Percentiles rank a stretch among this genome's conserved stretches.
Conservation (phyloP, 1,140 invertebrate genomes). For the Apolygus lucorum region DNA sequence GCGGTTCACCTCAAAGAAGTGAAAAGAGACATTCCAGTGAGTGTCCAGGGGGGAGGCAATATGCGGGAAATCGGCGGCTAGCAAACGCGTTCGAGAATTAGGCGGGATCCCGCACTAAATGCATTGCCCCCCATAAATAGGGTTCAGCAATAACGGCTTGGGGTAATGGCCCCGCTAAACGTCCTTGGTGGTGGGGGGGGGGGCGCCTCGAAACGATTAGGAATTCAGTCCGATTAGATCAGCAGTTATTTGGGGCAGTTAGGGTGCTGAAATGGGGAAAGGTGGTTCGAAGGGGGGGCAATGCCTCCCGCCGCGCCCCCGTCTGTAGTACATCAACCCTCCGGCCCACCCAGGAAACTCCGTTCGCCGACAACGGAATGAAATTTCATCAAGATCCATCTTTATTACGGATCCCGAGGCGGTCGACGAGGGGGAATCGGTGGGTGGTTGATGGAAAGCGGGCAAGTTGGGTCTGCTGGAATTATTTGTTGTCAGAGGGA, state of each 20-base stretch:
- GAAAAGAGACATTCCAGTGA: not conserved
- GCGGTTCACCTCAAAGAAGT: no score
- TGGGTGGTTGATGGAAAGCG: not conserved
- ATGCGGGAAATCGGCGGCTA: not conserved
- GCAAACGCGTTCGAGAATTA: slow-evolving; percentile 1
- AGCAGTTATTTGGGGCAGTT: not conserved
- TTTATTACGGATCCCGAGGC: slow-evolving; percentile 2
- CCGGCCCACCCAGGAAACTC: not conserved
- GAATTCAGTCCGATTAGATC: slow-evolving; percentile 11
- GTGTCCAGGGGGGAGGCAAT: not conserved
- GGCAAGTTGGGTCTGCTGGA: not conserved
- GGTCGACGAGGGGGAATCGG: not conserved
- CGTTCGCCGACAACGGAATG: not conserved
- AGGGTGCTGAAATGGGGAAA: not conserved
- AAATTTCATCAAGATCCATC: slow-evolving; percentile 16
- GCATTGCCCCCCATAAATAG: slow-evolving; percentile 10
- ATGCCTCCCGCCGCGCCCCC: not conserved
- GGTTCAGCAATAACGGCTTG: slow-evolving; percentile 3
- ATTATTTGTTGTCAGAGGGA: slow-evolving; percentile 15
- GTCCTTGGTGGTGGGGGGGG: not conserved
- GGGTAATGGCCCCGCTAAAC: slow-evolving; percentile 8
- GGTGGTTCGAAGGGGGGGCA: not conserved
- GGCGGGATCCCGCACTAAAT: not conserved
- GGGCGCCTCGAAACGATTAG: not conserved
- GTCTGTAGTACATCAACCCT: slow-evolving; percentile 1